phyloP scores from a whole-genome alignment of 2,797 vertebrate species.

The Scyliorhinus canicula region DNA sequence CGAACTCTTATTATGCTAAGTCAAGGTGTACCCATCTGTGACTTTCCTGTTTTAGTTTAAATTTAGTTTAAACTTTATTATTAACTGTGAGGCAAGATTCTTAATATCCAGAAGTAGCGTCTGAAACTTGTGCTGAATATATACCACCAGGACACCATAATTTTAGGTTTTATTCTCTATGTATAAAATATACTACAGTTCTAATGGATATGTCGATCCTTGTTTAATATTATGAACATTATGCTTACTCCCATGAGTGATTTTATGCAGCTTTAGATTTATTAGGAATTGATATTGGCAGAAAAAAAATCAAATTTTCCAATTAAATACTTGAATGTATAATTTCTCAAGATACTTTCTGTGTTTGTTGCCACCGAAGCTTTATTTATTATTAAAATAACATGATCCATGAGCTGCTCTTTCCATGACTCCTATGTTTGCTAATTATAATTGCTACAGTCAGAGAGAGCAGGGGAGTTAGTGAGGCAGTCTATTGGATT shows the following conservation, averaged over 20 bases:
- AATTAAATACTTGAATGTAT: slow-evolving; percentile 64
- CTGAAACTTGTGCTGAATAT: background rate
- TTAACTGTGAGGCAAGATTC: background rate
- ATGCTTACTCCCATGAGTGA: background rate
- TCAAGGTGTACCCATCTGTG: background rate
- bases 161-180: background rate
- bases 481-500: slow-evolving; percentile 97
- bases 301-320: slow-evolving; percentile 50
- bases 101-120: background rate
- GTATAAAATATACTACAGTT: background rate
- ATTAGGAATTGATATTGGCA: slow-evolving; percentile 73
- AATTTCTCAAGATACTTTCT: slow-evolving; percentile 67
- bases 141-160: background rate
- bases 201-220: slow-evolving; percentile 16
- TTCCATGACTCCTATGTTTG: slow-evolving; percentile 73
- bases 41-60: background rate
- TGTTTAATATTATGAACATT: slow-evolving; percentile 19
- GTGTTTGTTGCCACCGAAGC: slow-evolving; percentile 59
- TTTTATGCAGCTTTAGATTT: slow-evolving; percentile 31
- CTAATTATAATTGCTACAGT: slow-evolving; percentile 99
- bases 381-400: slow-evolving; percentile 92
- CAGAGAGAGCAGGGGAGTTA: slow-evolving; percentile 74
- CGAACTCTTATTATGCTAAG: background rate
- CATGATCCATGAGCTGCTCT: slow-evolving; percentile 81
- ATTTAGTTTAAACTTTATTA: background rate